Conservation (phyloP, 2,797 vertebrate genomes). For the Bovichtus variegatus region DNA sequence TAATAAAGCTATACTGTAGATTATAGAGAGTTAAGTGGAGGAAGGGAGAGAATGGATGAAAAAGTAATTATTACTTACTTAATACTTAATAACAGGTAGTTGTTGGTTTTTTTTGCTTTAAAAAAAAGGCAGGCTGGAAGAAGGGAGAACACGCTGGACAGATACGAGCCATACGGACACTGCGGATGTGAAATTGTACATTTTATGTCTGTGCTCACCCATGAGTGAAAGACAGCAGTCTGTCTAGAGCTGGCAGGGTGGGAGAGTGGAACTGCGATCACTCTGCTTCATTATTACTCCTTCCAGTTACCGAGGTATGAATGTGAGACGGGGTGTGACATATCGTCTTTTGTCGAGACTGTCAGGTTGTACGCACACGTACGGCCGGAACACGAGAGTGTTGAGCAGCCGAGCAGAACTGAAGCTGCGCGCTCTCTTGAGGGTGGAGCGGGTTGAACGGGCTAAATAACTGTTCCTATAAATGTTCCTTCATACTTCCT, state of each 20-base stretch:
- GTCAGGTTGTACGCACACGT: not conserved
- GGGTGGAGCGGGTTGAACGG: not conserved
- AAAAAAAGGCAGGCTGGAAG: not conserved
- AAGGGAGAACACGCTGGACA: not conserved
- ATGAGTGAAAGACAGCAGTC: not conserved
- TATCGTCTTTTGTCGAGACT: not conserved
- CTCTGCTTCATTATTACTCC: not conserved
- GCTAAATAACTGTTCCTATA: too few relatives aligned
- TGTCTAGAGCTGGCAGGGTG: constrained; percentile 10
- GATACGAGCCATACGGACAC: not conserved
- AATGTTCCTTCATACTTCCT: not conserved
- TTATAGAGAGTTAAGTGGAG: too few relatives aligned
- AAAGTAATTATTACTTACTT: too few relatives aligned
- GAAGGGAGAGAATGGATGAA: too few relatives aligned
- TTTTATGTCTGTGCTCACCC: not conserved
- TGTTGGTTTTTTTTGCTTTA: too few relatives aligned
- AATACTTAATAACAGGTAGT: too few relatives aligned
- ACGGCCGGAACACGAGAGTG: not conserved
- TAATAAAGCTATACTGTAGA: too few relatives aligned
- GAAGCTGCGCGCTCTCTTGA: not conserved
- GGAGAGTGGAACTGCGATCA: constrained; percentile 14
- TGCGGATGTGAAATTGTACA: not conserved
- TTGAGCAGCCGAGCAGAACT: constrained; percentile 1
- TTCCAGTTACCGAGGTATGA: not conserved
- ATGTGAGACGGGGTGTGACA: not conserved